phyloP scores from a whole-genome alignment of 2,797 vertebrate genomes.

The Aldrovandia affinis region DNA sequence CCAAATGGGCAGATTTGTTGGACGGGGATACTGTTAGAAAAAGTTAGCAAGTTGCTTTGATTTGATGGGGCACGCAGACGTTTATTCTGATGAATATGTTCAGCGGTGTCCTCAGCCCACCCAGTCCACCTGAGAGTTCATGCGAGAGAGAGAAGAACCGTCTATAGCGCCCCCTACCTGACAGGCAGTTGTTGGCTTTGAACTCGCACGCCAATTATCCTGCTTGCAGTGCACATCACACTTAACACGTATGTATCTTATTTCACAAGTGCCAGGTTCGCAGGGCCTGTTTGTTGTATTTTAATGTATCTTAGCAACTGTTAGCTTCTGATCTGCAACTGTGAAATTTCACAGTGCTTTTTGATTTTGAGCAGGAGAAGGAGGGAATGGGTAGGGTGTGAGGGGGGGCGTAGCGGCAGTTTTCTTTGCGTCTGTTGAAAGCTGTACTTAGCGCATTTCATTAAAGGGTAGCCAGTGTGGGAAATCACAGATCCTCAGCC shows the following conservation, averaged over 20 bases:
- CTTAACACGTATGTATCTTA: background rate
- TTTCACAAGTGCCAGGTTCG: slow-evolving; percentile 5
- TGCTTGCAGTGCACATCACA: background rate
- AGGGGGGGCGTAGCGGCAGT: background rate
- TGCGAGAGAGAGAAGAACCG: background rate
- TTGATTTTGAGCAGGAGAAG: background rate
- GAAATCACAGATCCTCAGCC: slow-evolving; percentile 10
- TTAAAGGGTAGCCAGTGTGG: background rate
- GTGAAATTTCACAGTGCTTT: slow-evolving; percentile 6
- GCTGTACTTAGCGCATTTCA: background rate
- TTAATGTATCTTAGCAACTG: slow-evolving; percentile 10
- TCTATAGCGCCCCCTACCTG: background rate
- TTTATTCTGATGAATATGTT: background rate
- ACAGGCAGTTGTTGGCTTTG: background rate
- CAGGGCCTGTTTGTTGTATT: slow-evolving; percentile 2
- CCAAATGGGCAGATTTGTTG: background rate
- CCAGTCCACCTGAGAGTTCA: background rate
- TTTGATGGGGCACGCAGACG: background rate
- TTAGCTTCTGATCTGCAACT: background rate
- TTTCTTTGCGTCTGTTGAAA: slow-evolving; percentile 21
- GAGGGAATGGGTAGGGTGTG: background rate
- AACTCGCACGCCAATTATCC: background rate
- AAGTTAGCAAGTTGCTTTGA: background rate
- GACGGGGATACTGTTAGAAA: background rate
- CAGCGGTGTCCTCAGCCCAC: background rate